Evolutionary conservation across 2,113 vertebrate genomes (phyloP), one percentile per base, ranked within the genome.

Genomic region (Leptodactylus fuscus): DNA sequence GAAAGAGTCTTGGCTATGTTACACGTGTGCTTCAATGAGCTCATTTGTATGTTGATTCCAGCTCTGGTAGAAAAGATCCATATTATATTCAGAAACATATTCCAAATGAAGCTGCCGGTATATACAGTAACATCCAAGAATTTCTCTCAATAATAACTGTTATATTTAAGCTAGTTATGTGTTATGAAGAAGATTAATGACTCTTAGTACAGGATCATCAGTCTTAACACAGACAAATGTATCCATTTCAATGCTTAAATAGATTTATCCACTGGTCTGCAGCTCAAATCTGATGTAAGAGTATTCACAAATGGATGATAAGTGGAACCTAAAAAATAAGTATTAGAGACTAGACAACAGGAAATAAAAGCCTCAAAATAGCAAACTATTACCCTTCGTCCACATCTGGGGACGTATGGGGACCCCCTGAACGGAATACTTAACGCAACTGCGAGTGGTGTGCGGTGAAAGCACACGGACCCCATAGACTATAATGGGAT

Each of bases 1-100:
- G 49, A 73, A 58, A 58, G 69, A 58, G 22, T 83, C 24, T 82
- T 82, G 81, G 81, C 81, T 53, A 22, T 38, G 62, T 71, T 82
- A 49, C 18, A 82, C 36, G 5, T 71, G 18, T 65, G 81, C 46
- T 81, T 82, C 65, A 69, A 51, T 24, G 22, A 38, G 16, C 27
- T 38, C 27, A 16, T 71, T 51, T 51, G 22, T 51, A 51, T 82
- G 11, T 82, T 49, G 15, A 24, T 12, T 36, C 29, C 44, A 60
- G 51, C 11, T 60, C 22, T 10, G 53, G 10, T 79, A 41, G 10
- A 38, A 13, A 9, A 58, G 22, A 55, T 79, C 36, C 27, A 38
- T 58, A 24, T 32, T 34, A 32, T 27, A 38, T 41, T 60, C 34
- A 16, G 22, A 58, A 41, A 55, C 6, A 16, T 22, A 55, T 29